These are phyloP conservation scores for Anastrepha ludens DNA, from an alignment of 1,140 invertebrate genomes.

Conservation along the genomic window DNA sequence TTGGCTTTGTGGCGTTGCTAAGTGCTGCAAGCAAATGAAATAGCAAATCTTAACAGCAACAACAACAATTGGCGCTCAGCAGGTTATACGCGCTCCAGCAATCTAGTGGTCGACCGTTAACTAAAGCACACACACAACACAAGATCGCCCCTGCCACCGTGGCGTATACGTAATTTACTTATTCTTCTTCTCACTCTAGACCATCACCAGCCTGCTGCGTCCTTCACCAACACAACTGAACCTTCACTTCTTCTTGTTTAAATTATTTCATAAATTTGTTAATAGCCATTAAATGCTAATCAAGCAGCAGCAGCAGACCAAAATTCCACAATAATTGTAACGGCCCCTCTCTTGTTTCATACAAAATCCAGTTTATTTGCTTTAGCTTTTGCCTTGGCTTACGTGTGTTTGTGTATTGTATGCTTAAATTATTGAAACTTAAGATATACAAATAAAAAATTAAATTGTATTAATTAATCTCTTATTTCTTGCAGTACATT, in stretches of 20 bases:
- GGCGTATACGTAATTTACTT: conserved; percentile 25
- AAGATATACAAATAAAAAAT: not conserved
- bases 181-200: not conserved
- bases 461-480: not conserved
- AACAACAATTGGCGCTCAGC: not conserved
- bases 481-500: conserved; percentile 63
- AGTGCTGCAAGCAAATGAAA: conserved; percentile 4
- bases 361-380: not conserved
- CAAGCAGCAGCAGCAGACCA: not conserved
- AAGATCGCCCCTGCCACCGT: not conserved
- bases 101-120: not conserved
- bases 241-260: conserved; percentile 2
- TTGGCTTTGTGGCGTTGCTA: conserved; percentile 45
- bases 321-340: conserved; percentile 49
- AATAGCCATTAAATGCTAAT: not conserved
- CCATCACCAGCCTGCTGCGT: not conserved
- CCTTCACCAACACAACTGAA: not conserved
- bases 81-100: not conserved
- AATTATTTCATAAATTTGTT: conserved; percentile 11
- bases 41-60: conserved; percentile 19
- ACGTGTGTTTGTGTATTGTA: not conserved
- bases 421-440: not conserved
- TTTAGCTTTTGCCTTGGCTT: not conserved
- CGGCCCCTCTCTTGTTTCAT: not conserved
- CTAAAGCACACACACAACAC: not conserved